Evolutionary conservation across 1,140 invertebrate genomes (phyloP).

Genomic region (Drosophila triauraria): DNA sequence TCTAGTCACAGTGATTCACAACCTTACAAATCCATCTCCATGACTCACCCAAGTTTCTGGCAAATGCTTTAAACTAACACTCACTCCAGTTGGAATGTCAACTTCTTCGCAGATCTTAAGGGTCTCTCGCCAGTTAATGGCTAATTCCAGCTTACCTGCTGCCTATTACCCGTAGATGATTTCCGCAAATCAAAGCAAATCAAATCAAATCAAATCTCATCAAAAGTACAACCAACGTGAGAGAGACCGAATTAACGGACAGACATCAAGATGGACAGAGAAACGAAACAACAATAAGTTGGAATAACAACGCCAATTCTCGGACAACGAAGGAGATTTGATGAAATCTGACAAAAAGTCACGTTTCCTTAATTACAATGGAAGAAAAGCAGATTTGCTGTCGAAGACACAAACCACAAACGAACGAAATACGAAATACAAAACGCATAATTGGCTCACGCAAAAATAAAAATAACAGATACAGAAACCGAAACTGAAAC

Average conservation of each 20-base stretch:
- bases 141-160: conserved; percentile 15
- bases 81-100: background rate
- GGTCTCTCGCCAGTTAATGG: conserved; percentile 16
- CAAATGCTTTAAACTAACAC: background rate
- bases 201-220: conserved; percentile 66
- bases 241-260: conserved; percentile 65
- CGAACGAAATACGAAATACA: conserved; percentile 69
- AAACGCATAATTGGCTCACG: conserved; percentile 84
- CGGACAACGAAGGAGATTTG: conserved; percentile 54
- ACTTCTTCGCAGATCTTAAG: background rate
- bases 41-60: background rate
- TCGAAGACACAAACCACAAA: conserved; percentile 58
- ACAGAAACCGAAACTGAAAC: conserved; percentile 40
- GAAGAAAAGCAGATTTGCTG: conserved; percentile 67
- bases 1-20: background rate
- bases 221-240: conserved; percentile 62
- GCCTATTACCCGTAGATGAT: conserved; percentile 34
- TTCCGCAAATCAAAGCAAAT: conserved; percentile 75
- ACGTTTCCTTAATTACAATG: conserved; percentile 83
- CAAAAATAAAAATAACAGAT: conserved; percentile 62
- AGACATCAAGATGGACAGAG: conserved; percentile 11
- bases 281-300: conserved; percentile 50
- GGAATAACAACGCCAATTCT: conserved; percentile 75
- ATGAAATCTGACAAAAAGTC: conserved; percentile 81
- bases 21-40: background rate